A percentile compares a stretch with the other conserved stretches of the same genome.
Conservation (phyloP, 2,888 invertebrate genomes). For the Caenorhabditis panamensis region DNA sequence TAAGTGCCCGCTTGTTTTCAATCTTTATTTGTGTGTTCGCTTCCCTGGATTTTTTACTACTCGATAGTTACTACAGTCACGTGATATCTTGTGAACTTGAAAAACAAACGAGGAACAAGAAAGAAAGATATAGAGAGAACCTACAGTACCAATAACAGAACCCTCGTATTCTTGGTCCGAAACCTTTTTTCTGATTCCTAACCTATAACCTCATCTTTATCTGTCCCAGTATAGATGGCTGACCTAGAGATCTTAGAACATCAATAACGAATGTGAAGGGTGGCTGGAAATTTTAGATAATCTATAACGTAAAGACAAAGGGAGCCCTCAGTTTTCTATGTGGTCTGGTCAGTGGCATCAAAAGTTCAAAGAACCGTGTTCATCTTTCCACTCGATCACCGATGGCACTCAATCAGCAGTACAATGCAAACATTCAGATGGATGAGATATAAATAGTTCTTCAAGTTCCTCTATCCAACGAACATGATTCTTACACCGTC, state of each 20-base stretch:
- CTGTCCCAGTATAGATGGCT: too few relatives aligned
- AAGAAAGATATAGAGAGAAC: too few relatives aligned
- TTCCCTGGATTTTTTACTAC: neutral
- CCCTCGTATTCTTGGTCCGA: too few relatives aligned
- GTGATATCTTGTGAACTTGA: neutral
- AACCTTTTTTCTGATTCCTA: too few relatives aligned
- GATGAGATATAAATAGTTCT: slow-evolving; percentile 25
- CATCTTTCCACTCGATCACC: neutral
- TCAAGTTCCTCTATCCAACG: neutral
- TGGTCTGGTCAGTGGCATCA: neutral
- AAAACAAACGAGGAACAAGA: too few relatives aligned
- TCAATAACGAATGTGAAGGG: too few relatives aligned
- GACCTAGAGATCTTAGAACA: too few relatives aligned
- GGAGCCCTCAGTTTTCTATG: too few relatives aligned
- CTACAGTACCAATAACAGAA: too few relatives aligned
- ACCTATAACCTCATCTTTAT: too few relatives aligned
- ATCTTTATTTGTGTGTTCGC: slow-evolving; percentile 16
- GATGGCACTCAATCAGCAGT: neutral
- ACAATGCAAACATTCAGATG: slow-evolving; percentile 14
- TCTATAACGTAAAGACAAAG: too few relatives aligned
- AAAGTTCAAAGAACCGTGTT: slow-evolving; percentile 3
- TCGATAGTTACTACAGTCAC: neutral
- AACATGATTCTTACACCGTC: slow-evolving; percentile 16
- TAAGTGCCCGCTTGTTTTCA: slow-evolving; percentile 44
- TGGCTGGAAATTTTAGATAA: too few relatives aligned